Conservation (phyloP, 2,888 invertebrate species). For the Drosophila macrothrix region DNA sequence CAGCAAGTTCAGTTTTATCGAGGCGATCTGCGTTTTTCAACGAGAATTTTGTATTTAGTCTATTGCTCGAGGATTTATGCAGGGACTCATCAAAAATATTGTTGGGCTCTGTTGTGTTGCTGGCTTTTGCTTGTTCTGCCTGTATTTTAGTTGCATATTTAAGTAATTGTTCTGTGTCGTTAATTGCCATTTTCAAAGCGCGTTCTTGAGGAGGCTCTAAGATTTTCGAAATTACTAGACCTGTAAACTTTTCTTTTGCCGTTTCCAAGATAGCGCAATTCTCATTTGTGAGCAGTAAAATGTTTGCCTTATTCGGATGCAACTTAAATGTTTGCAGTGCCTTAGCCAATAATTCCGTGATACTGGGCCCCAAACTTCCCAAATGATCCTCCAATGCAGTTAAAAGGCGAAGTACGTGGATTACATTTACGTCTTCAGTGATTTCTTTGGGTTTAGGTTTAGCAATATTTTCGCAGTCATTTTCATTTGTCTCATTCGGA, state of each 20-base stretch:
- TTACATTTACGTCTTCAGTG: conserved; percentile 84
- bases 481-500: not conserved
- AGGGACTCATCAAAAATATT: not conserved
- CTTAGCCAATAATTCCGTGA: conserved; percentile 87
- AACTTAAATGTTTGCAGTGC: conserved; percentile 71
- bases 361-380: conserved; percentile 92
- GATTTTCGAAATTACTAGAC: conserved; percentile 90
- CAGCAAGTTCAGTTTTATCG: conserved; percentile 87
- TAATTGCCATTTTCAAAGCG: conserved; percentile 90
- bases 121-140: not conserved
- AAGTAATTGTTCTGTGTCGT: conserved; percentile 87
- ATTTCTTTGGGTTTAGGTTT: not conserved
- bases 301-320: conserved; percentile 89
- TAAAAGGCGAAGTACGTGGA: conserved; percentile 89
- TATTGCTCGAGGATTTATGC: not conserved
- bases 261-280: conserved; percentile 87
- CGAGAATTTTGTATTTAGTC: not conserved
- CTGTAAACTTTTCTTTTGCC: conserved; percentile 82
- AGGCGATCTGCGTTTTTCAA: conserved; percentile 49
- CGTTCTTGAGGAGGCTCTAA: conserved; percentile 87
- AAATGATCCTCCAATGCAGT: conserved; percentile 92
- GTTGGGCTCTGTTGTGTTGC: not conserved
- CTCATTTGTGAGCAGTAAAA: conserved; percentile 88
- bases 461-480: not conserved
- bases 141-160: conserved; percentile 85